Conservation (phyloP, 2,888 invertebrate genomes). For the Cantharis lateralis region DNA sequence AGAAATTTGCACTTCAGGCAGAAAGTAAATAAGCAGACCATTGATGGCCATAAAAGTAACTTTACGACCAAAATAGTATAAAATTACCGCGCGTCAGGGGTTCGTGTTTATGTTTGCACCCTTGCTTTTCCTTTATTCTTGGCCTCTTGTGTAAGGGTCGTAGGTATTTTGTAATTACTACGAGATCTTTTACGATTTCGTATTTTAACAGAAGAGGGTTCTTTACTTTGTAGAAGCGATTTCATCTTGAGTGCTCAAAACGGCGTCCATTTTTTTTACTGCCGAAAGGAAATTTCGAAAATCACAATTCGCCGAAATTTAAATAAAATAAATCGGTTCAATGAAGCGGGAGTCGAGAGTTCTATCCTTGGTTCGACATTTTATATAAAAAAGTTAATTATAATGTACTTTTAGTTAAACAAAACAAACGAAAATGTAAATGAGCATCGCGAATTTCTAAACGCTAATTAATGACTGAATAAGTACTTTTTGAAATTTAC, state of each 20-base stretch:
- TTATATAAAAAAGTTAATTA: too few relatives aligned
- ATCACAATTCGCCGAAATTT: not conserved
- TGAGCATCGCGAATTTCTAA: too few relatives aligned
- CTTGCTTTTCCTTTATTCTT: slow-evolving; percentile 8
- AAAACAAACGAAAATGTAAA: too few relatives aligned
- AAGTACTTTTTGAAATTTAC: too few relatives aligned
- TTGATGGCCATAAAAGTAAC: not conserved
- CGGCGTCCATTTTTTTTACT: not conserved
- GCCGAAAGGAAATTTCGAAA: not conserved
- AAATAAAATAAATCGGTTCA: not conserved
- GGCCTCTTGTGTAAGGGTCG: slow-evolving; percentile 1
- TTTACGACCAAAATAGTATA: slow-evolving; percentile 4
- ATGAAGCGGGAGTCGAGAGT: too few relatives aligned
- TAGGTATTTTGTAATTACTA: slow-evolving; percentile 20
- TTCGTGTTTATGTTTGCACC: slow-evolving; percentile 14
- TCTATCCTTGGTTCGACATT: too few relatives aligned
- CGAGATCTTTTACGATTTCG: slow-evolving; percentile 9
- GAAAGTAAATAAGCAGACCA: not conserved
- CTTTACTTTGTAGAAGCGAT: slow-evolving; percentile 4
- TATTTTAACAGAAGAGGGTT: slow-evolving; percentile 6
- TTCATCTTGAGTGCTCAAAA: not conserved
- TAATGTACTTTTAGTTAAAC: too few relatives aligned
- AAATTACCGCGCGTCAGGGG: slow-evolving; percentile 12
- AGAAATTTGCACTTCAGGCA: not conserved
- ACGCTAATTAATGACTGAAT: too few relatives aligned